Evolutionary conservation across 2,797 vertebrate species (phyloP).

Genomic region (Cichlasoma orientale): DNA sequence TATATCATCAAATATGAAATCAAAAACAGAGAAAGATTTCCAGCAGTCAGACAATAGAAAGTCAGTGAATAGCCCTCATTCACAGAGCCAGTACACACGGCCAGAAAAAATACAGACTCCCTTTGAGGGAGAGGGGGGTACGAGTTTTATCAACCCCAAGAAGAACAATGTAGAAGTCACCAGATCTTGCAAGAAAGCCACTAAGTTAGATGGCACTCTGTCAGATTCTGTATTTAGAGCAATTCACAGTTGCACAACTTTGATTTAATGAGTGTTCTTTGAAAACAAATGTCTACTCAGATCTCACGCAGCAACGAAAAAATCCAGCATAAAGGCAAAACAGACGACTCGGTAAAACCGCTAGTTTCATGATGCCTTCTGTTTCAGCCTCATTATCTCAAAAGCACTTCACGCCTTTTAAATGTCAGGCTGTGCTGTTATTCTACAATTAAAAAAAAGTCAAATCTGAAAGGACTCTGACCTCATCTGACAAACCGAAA

Average conservation of each 20-base stretch:
- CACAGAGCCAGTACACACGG: neutral
- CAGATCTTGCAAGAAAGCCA: neutral
- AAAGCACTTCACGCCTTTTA: constrained; percentile 48
- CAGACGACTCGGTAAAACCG: constrained; percentile 24
- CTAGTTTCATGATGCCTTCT: constrained; percentile 18
- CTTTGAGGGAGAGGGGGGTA: neutral
- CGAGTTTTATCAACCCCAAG: neutral
- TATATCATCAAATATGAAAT: neutral
- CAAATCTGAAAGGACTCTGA: constrained; percentile 1
- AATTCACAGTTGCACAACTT: neutral
- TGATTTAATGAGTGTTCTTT: constrained; percentile 6
- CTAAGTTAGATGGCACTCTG: neutral
- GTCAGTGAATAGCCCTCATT: neutral
- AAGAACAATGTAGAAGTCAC: neutral
- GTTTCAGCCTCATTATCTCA: constrained; percentile 41
- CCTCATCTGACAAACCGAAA: constrained; percentile 30
- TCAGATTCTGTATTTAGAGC: neutral
- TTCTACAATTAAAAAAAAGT: neutral
- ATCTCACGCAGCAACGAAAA: constrained; percentile 25
- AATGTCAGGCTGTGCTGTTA: constrained; percentile 40
- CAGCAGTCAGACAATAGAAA: neutral
- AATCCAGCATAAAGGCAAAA: constrained; percentile 5
- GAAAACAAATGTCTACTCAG: neutral
- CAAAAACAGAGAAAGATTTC: neutral
- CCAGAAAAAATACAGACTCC: neutral